These are phyloP conservation scores for Epinephelus awoara DNA, from an alignment of 2,797 vertebrate genomes.

Conservation along the genomic window DNA sequence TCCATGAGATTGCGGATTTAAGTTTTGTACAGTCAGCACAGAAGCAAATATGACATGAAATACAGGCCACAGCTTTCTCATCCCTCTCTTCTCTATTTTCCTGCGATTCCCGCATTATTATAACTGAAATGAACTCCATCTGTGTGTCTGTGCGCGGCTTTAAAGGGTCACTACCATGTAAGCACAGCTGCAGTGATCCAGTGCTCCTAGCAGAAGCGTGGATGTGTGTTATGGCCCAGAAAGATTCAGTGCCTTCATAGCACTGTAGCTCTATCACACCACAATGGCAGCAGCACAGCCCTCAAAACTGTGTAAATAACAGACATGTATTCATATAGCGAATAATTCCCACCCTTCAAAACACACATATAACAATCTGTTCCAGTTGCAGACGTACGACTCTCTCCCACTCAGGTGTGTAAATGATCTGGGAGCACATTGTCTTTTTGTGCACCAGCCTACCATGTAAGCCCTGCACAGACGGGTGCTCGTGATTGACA, in stretches of 20 bases:
- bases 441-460: slow-evolving; percentile 59
- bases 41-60: neutral
- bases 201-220: neutral
- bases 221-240: slow-evolving; percentile 28
- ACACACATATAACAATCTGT: slow-evolving; percentile 77
- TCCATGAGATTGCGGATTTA: neutral
- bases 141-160: neutral
- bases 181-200: slow-evolving; percentile 11
- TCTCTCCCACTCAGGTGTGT: slow-evolving; percentile 64
- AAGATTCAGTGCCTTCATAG: slow-evolving; percentile 21
- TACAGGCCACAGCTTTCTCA: neutral
- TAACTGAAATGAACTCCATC: slow-evolving; percentile 9
- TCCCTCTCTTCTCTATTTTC: slow-evolving; percentile 2
- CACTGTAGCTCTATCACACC: slow-evolving; percentile 6
- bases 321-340: slow-evolving; percentile 61
- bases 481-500: slow-evolving; percentile 75
- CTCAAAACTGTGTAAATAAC: slow-evolving; percentile 42
- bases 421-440: slow-evolving; percentile 65
- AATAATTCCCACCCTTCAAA: slow-evolving; percentile 75
- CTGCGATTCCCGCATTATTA: slow-evolving; percentile 3
- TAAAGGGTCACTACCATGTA: slow-evolving; percentile 6
- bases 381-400: slow-evolving; percentile 62
- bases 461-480: slow-evolving; percentile 70
- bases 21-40: slow-evolving; percentile 4
- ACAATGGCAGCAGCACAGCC: neutral